These are phyloP conservation scores for Cynoglossus semilaevis DNA, from an alignment of 2,113 vertebrate genomes.

Conservation along the genomic window DNA sequence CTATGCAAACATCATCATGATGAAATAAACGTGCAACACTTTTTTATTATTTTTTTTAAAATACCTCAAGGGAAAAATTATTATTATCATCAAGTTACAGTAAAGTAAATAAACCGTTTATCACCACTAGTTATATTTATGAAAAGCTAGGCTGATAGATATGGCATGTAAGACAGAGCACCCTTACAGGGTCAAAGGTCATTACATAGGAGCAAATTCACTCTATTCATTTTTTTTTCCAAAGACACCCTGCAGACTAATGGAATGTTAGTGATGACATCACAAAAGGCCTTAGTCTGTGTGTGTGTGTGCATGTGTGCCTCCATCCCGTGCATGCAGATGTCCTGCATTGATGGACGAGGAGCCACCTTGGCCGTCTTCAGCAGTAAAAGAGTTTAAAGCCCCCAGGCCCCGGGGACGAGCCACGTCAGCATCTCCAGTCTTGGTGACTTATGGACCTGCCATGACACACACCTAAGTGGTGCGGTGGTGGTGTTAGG, in stretches of 20 bases:
- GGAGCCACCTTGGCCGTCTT: slow-evolving; percentile 59
- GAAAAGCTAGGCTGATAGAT: no score
- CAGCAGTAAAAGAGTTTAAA: slow-evolving; percentile 67
- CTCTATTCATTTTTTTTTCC: no score
- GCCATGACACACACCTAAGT: slow-evolving; percentile 56
- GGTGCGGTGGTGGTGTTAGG: slow-evolving; percentile 20
- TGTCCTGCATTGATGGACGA: slow-evolving; percentile 45
- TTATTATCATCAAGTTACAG: no score
- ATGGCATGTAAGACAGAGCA: slow-evolving; percentile 23
- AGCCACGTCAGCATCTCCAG: slow-evolving; percentile 50
- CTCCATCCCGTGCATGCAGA: neutral
- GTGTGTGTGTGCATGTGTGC: slow-evolving; percentile 15
- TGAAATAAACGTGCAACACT: no score
- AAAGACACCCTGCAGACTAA: no score
- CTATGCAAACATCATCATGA: no score
- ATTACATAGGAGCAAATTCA: slow-evolving; percentile 27
- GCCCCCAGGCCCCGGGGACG: slow-evolving; percentile 51
- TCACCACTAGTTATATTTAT: no score
- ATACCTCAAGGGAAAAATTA: no score
- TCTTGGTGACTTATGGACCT: slow-evolving; percentile 68
- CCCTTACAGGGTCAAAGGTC: slow-evolving; percentile 47
- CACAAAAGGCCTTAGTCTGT: neutral
- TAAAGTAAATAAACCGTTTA: no score
- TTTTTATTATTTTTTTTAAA: no score
- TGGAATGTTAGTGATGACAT: no score